phyloP scores from a whole-genome alignment of 2,113 vertebrate species.

The Anoplopoma fimbria region DNA sequence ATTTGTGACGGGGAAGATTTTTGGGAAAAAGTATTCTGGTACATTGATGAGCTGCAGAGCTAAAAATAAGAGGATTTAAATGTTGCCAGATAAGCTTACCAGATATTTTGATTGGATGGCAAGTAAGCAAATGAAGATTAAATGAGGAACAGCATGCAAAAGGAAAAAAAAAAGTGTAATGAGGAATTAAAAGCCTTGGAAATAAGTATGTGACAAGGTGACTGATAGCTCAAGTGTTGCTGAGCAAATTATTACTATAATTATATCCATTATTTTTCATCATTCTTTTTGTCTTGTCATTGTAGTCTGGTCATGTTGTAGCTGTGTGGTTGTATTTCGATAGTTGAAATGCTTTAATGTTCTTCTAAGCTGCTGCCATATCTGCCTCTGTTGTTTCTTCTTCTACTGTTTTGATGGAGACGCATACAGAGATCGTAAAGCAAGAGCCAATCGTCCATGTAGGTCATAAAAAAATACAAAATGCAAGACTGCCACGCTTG shows the following conservation, averaged over 20 bases:
- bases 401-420: constrained; percentile 23
- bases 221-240: neutral
- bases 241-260: neutral
- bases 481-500: neutral
- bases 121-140: constrained; percentile 8
- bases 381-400: neutral
- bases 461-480: constrained; percentile 8
- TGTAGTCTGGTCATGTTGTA: neutral
- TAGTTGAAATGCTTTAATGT: neutral
- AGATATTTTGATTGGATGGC: neutral
- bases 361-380: neutral
- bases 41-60: too few relatives aligned
- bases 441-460: constrained; percentile 32
- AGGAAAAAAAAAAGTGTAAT: neutral
- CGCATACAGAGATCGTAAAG: constrained; percentile 21
- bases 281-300: constrained; percentile 6
- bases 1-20: neutral
- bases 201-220: neutral
- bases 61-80: neutral
- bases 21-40: neutral
- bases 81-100: neutral
- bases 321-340: neutral
- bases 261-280: neutral
- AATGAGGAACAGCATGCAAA: neutral
- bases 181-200: neutral